Percentiles rank a stretch among this genome's conserved stretches.
Evolutionary conservation across 2,888 invertebrate genomes (phyloP).

Genomic region (Chymomyza caudatula): DNA sequence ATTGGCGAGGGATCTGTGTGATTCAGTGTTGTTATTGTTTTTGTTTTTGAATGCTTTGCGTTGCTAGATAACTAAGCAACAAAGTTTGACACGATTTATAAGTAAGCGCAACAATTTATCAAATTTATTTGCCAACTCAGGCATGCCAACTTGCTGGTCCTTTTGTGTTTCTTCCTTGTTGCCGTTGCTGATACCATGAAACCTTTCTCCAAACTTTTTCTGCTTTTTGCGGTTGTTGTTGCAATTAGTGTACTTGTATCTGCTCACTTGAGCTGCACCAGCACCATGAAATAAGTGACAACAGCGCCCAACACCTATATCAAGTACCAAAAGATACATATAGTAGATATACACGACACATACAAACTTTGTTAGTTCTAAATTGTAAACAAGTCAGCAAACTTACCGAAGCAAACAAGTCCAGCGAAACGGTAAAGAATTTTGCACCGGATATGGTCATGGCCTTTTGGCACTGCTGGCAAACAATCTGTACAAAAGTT

Average conservation of each 20-base stretch:
- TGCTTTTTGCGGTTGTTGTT: not conserved
- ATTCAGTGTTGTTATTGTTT: not conserved
- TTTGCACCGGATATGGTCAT: conserved; percentile 93
- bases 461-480: conserved; percentile 93
- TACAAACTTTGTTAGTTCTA: conserved; percentile 21
- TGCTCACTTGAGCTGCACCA: conserved; percentile 88
- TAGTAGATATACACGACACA: too few relatives aligned
- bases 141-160: conserved; percentile 12
- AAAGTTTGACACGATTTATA: conserved; percentile 46
- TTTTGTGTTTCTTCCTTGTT: not conserved
- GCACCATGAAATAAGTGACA: conserved; percentile 94
- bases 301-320: conserved; percentile 89
- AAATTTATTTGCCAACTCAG: conserved; percentile 14
- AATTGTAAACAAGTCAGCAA: not conserved
- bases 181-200: not conserved
- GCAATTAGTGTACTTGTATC: conserved; percentile 1
- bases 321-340: not conserved
- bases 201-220: not conserved
- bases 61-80: conserved; percentile 8
- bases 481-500: conserved; percentile 93
- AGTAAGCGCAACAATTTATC: conserved; percentile 31
- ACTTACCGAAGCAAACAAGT: conserved; percentile 91
- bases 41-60: not conserved
- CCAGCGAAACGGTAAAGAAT: conserved; percentile 92
- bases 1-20: not conserved